Evolutionary conservation across 2,888 invertebrate species (phyloP), one percentile per base, ranked within the genome.

Genomic region (Holacanthella duospinosa): DNA sequence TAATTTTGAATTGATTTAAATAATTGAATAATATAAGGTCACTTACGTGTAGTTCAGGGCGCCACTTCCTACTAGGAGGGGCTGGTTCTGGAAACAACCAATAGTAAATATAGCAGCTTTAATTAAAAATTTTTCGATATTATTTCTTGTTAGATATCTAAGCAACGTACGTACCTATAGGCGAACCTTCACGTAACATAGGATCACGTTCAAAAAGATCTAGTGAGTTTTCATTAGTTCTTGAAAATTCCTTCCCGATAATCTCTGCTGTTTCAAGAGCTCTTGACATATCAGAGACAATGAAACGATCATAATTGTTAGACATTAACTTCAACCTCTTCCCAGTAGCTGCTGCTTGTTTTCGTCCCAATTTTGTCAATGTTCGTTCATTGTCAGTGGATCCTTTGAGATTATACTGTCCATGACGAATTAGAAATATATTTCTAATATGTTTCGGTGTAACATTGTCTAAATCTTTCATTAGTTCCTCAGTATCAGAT

Each of bases 261-360:
- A 95, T 85, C 19, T 82, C 79, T 0, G 91, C 89, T 0, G 97
- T 99, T 78, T 99, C 93, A 71, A 86, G 86, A 0, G 97, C 97
- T 67, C 97, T 80, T 0, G 87, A 85, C 94, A 97, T 93, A 0
- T 93, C 93, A 0, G 96, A 96, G 68, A 86, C 84, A 1, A 92
- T 82, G 25, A 97, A 79, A 26, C 82, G 77, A 44, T 88, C 86
- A 82, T 89, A 95, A 59, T 89, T 87, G 55, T 89, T 82, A 70
- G 83, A 83, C 43, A 94, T 79, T 44, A 84, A 83, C 59, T 85
- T 84, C 60, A 99, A 78, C n/a, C 83, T 82, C 71, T 85, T 79
- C 0, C 94, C 97, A 0, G 94, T 90, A 43, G 84, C 77, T 36
- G 85, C 84, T 0, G 96, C 96, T 80, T 99, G 97, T 36, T 70